Evolutionary conservation across 1,140 invertebrate genomes (phyloP).

Genomic region (Dinoponera quadriceps): DNA sequence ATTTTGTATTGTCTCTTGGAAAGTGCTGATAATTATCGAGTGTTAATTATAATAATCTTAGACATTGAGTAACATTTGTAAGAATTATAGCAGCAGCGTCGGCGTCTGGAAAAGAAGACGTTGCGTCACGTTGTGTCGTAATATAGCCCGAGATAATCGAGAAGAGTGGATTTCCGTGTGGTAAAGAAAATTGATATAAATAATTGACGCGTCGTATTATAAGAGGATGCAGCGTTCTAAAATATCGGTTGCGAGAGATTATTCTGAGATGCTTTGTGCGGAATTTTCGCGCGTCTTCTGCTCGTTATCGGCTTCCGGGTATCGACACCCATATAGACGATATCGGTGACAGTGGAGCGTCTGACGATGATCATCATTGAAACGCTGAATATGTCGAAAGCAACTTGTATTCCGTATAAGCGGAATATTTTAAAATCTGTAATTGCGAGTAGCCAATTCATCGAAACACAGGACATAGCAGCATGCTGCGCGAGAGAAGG

Average conservation of each 20-base stretch:
- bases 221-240: neutral
- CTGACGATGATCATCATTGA: neutral
- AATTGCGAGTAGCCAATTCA: neutral
- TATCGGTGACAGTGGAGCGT: too few species aligned
- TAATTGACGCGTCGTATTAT: neutral
- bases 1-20: too few species aligned
- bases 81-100: too few species aligned
- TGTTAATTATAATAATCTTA: too few species aligned
- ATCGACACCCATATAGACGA: neutral
- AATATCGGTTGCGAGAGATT: neutral
- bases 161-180: too few species aligned
- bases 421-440: slow-evolving; percentile 1
- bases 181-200: neutral
- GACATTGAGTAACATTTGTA: too few species aligned
- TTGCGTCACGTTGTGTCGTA: too few species aligned
- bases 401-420: too few species aligned
- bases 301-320: slow-evolving; percentile 17
- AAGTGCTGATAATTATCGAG: too few species aligned
- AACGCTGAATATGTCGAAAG: neutral
- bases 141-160: too few species aligned
- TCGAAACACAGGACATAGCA: slow-evolving; percentile 18
- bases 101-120: too few species aligned
- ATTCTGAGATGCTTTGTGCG: neutral
- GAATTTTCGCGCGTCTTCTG: neutral
- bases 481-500: neutral